Evolutionary conservation across 2,888 invertebrate species (phyloP).

Genomic region (Teleiodes luculella): DNA sequence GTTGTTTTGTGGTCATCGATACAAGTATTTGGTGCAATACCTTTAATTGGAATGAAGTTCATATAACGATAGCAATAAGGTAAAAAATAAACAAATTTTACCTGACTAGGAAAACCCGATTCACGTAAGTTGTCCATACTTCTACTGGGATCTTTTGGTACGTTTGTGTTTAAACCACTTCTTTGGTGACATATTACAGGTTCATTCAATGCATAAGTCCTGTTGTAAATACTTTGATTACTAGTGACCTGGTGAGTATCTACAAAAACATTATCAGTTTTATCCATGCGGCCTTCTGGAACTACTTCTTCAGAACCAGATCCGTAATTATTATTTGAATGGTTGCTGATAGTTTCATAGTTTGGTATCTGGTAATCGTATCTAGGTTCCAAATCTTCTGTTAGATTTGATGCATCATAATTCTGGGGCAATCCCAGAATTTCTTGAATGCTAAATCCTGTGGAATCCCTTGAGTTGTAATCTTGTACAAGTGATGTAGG

Average conservation of each 20-base stretch:
- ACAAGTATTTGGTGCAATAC: constrained; percentile 11
- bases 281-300: constrained; percentile 45
- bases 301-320: constrained; percentile 53
- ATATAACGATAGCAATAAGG: not conserved
- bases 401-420: constrained; percentile 41
- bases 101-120: constrained; percentile 63
- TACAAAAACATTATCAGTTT: constrained; percentile 41
- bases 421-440: constrained; percentile 68
- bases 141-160: constrained; percentile 51
- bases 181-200: constrained; percentile 53
- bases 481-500: constrained; percentile 61
- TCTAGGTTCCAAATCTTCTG: constrained; percentile 51
- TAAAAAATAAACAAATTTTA: constrained; percentile 33
- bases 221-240: constrained; percentile 51
- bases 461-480: constrained; percentile 71
- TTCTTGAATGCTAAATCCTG: constrained; percentile 72
- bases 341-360: constrained; percentile 65
- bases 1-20: constrained; percentile 63
- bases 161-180: constrained; percentile 44
- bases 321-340: constrained; percentile 54
- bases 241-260: constrained; percentile 39
- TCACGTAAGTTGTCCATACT: constrained; percentile 50
- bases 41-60: not conserved
- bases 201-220: constrained; percentile 52
- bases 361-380: constrained; percentile 61